Evolutionary conservation across 2,888 invertebrate genomes (phyloP), one percentile per base, ranked within the genome.

Genomic region (Alsophila aescularia): DNA sequence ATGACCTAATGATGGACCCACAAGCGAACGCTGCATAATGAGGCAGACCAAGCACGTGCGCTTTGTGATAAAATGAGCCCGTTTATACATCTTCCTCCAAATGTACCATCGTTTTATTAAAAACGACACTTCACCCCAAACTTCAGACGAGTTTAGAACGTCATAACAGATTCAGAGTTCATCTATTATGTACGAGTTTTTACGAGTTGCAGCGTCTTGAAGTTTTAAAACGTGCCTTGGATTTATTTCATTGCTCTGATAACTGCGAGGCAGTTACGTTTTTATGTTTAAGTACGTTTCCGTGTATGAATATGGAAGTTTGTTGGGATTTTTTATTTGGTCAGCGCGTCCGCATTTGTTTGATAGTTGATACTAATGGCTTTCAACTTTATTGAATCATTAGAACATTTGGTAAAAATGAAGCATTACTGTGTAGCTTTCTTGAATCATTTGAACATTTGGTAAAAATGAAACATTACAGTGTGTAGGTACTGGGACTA

Each of bases 201-300:
- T 78, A 80, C 73, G 72, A 72, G 70, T 75, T 66, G 63, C 54
- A 60, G 42, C 68, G 57, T 72, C 70, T 77, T 69, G 58, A 72
- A 76, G 71, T 73, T 81, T 77, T 76, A 76, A 79, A 79, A 70
- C 62, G 68, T 57, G 66, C 56, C 62, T 54, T 55, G 77, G 77
- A 79, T 83, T 82, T 77, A 77, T 79, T 78, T 75, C 69, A 76
- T 67, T 74, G 74, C 74, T 74, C 70, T 77, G 78, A 77, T 77
- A 77, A 75, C 75, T 75, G 73, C 70, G 64, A 62, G 67, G 64
- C 37, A n/a, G 42, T 45, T 43, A 64, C 35, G 39, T 57, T 61
- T 60, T 61, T 51, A 50, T 51, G 31, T 29, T 13, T 35, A 21
- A 47, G 53, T 48, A 48, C 14, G 1, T 54, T 54, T 48, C 24